Conservation (phyloP, 2,888 invertebrate species). For the Liopterus haemorrhoidalis region DNA sequence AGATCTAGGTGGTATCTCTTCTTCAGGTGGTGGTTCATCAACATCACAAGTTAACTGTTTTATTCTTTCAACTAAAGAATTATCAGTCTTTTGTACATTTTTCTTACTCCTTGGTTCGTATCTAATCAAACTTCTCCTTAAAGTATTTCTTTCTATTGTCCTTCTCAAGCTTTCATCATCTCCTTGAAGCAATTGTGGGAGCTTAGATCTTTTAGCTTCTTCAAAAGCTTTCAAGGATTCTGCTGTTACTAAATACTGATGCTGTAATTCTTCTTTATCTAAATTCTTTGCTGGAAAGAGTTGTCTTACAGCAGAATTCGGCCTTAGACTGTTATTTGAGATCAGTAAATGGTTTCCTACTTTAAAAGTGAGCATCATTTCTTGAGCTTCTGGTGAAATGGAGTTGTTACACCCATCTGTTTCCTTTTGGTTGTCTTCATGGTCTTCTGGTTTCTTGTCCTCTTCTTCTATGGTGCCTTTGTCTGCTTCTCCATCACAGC, state of each 20-base stretch:
- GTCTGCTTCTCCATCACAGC: constrained; percentile 45
- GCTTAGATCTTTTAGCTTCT: constrained; percentile 54
- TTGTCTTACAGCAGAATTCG: constrained; percentile 80
- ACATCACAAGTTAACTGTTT: constrained; percentile 80
- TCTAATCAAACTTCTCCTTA: constrained; percentile 68
- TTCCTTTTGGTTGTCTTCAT: constrained; percentile 36
- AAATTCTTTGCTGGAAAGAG: constrained; percentile 71
- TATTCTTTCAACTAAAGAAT: constrained; percentile 79
- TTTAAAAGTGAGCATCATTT: constrained; percentile 53
- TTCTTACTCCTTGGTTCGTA: constrained; percentile 46
- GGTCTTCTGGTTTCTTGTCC: constrained; percentile 33
- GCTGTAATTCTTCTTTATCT: constrained; percentile 42
- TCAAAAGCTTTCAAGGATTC: constrained; percentile 70
- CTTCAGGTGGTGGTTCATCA: constrained; percentile 57
- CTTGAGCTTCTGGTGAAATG: constrained; percentile 43
- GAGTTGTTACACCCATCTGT: constrained; percentile 30
- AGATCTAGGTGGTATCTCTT: constrained; percentile 51
- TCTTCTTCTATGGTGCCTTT: constrained; percentile 26
- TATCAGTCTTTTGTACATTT: constrained; percentile 56
- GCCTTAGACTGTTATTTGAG: constrained; percentile 54
- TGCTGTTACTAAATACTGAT: constrained; percentile 60
- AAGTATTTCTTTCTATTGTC: constrained; percentile 77
- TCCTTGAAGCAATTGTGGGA: constrained; percentile 48
- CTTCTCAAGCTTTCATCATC: constrained; percentile 62
- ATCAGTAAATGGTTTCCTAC: constrained; percentile 52